These are phyloP conservation scores for Folsomia candida DNA, from an alignment of 2,888 invertebrate genomes.

Conservation along the genomic window DNA sequence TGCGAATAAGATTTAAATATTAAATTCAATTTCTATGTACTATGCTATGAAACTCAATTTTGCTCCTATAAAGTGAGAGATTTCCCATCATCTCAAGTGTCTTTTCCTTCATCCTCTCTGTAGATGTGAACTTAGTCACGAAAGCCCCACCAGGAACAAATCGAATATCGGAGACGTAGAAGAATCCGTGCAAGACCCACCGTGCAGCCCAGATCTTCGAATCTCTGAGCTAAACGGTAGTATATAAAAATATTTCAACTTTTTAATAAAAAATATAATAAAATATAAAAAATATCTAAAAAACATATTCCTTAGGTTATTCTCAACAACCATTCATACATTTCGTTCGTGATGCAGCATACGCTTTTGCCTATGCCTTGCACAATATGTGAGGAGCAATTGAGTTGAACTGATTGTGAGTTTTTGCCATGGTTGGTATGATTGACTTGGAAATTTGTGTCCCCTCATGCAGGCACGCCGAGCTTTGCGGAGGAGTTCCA, in stretches of 20 bases:
- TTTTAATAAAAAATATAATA: background rate
- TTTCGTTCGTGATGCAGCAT: constrained; percentile 60
- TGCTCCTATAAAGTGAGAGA: too few relatives aligned
- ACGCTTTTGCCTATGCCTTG: constrained; percentile 59
- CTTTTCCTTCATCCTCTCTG: background rate
- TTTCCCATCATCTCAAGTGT: background rate
- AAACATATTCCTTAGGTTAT: too few relatives aligned
- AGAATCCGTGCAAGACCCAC: too few relatives aligned
- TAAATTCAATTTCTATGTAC: background rate
- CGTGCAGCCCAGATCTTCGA: background rate
- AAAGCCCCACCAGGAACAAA: background rate
- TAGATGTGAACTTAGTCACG: background rate
- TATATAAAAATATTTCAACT: too few relatives aligned
- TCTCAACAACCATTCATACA: constrained; percentile 57
- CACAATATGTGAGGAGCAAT: constrained; percentile 55
- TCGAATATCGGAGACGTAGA: background rate
- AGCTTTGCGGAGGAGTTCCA: constrained; percentile 53
- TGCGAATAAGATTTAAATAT: too few relatives aligned
- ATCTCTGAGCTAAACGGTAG: background rate
- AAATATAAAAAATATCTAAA: background rate
- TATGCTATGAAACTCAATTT: background rate
- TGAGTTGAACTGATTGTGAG: too few relatives aligned
- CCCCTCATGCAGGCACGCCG: too few relatives aligned
- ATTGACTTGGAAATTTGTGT: too few relatives aligned
- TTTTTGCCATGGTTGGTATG: background rate